Percentiles rank a stretch among this genome's conserved stretches.
Conservation (phyloP, 2,888 invertebrate species). For the Diaperis boleti region DNA sequence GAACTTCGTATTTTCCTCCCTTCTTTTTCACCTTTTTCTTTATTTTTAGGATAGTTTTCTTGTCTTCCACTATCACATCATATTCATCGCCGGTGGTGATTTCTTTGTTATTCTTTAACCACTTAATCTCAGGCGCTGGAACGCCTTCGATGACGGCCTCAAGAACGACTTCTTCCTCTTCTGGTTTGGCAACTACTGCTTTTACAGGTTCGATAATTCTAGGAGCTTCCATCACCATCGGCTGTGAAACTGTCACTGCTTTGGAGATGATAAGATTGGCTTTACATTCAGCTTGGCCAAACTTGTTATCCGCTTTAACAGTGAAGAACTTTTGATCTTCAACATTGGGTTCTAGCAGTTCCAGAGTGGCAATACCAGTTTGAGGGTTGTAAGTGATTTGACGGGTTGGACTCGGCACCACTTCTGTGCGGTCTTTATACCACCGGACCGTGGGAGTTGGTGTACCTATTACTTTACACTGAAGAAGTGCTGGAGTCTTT, state of each 20-base stretch:
- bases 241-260: constrained; percentile 66
- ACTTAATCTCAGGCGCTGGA: constrained; percentile 81
- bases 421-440: constrained; percentile 74
- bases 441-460: constrained; percentile 80
- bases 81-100: constrained; percentile 75
- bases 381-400: constrained; percentile 72
- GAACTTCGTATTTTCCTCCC: constrained; percentile 89
- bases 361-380: constrained; percentile 75
- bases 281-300: constrained; percentile 79
- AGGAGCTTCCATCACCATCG: constrained; percentile 74
- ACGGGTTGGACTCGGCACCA: constrained; percentile 70
- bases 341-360: constrained; percentile 73
- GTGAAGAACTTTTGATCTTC: constrained; percentile 79
- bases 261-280: constrained; percentile 77
- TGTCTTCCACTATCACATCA: constrained; percentile 71
- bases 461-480: constrained; percentile 76
- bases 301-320: constrained; percentile 79
- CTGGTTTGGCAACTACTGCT: constrained; percentile 79
- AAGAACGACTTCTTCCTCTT: constrained; percentile 76
- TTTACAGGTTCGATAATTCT: constrained; percentile 83
- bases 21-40: constrained; percentile 79
- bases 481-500: constrained; percentile 73
- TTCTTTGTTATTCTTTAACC: constrained; percentile 87
- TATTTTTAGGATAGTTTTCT: constrained; percentile 75
- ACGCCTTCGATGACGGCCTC: constrained; percentile 80